Conservation (phyloP, 1,140 invertebrate species). For the Amyelois transitella region DNA sequence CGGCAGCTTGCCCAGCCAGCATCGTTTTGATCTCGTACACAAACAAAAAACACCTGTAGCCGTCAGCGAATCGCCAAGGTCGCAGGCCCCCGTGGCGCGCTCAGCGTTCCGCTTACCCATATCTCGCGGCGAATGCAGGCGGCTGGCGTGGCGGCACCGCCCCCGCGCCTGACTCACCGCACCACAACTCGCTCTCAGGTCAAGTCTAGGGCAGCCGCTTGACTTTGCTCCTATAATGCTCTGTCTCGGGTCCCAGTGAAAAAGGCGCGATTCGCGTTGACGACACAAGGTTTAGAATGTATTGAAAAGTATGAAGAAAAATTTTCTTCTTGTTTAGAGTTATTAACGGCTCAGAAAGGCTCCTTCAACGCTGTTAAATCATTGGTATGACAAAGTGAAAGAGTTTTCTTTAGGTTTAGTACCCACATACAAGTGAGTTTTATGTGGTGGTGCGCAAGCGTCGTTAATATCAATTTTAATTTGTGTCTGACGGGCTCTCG, state of each 20-base stretch:
- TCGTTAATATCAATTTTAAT: slow-evolving; percentile 58
- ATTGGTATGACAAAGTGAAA: slow-evolving; percentile 32
- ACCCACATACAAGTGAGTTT: slow-evolving; percentile 19
- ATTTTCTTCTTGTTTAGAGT: too few species aligned
- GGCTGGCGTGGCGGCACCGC: slow-evolving; percentile 43
- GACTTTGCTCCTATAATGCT: slow-evolving; percentile 25
- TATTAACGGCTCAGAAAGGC: too few species aligned
- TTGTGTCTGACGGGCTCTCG: slow-evolving; percentile 36
- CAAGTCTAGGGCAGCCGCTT: slow-evolving; percentile 54
- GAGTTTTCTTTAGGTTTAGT: too few species aligned
- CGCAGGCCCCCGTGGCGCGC: slow-evolving; percentile 61
- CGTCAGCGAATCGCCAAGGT: slow-evolving; percentile 66
- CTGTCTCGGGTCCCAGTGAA: background rate
- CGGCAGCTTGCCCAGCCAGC: slow-evolving; percentile 29
- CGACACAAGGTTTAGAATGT: too few species aligned
- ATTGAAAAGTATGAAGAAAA: too few species aligned
- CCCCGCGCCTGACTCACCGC: slow-evolving; percentile 56
- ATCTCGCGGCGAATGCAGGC: slow-evolving; percentile 68
- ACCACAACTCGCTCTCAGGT: slow-evolving; percentile 37
- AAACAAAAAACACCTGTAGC: slow-evolving; percentile 73
- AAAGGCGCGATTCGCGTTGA: background rate
- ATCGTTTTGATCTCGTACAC: slow-evolving; percentile 50
- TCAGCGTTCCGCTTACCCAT: slow-evolving; percentile 68
- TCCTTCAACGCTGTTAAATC: too few species aligned
- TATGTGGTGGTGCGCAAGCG: slow-evolving; percentile 36